These are phyloP conservation scores for Pseudeuparius sepicola DNA, from an alignment of 2,888 invertebrate genomes.

Conservation along the genomic window DNA sequence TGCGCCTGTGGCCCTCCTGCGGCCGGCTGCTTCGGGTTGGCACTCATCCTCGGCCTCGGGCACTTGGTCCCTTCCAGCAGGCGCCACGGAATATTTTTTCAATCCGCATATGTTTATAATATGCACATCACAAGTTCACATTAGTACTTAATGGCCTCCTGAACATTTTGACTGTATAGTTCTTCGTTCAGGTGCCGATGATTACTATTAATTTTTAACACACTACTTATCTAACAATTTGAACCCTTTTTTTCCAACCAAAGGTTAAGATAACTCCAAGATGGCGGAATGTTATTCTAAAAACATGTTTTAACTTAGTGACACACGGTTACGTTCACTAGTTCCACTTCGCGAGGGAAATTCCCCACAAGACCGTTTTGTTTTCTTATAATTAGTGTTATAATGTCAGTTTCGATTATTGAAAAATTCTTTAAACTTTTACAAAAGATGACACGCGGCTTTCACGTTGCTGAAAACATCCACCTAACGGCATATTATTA, in stretches of 20 bases:
- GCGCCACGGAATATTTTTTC: slow-evolving; percentile 43
- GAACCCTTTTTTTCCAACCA: too few species aligned
- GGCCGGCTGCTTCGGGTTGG: slow-evolving; percentile 56
- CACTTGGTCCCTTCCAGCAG: slow-evolving; percentile 50
- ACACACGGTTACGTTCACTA: too few species aligned
- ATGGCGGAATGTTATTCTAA: slow-evolving; percentile 41
- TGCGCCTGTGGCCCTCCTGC: slow-evolving; percentile 48
- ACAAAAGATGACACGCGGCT: slow-evolving; percentile 43
- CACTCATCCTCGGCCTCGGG: slow-evolving; percentile 53
- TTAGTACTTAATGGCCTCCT: slow-evolving; percentile 25
- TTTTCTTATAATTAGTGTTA: too few species aligned
- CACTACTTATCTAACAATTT: slow-evolving; percentile 27
- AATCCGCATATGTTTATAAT: slow-evolving; percentile 38
- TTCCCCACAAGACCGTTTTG: too few species aligned
- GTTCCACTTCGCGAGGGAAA: too few species aligned
- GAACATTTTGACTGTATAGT: too few species aligned
- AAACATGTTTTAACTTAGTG: too few species aligned
- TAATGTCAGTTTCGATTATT: slow-evolving; percentile 37
- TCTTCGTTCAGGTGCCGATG: slow-evolving; percentile 26
- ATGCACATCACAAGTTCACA: slow-evolving; percentile 33
- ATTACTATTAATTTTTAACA: slow-evolving; percentile 28
- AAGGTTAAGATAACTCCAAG: slow-evolving; percentile 42
- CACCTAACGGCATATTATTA: slow-evolving; percentile 33
- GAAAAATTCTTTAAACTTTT: slow-evolving; percentile 36
- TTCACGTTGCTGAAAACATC: slow-evolving; percentile 39